Evolutionary conservation across 2,113 vertebrate species (phyloP), one percentile per base, ranked within the genome.

Genomic region (Microcebus griseorufus): DNA sequence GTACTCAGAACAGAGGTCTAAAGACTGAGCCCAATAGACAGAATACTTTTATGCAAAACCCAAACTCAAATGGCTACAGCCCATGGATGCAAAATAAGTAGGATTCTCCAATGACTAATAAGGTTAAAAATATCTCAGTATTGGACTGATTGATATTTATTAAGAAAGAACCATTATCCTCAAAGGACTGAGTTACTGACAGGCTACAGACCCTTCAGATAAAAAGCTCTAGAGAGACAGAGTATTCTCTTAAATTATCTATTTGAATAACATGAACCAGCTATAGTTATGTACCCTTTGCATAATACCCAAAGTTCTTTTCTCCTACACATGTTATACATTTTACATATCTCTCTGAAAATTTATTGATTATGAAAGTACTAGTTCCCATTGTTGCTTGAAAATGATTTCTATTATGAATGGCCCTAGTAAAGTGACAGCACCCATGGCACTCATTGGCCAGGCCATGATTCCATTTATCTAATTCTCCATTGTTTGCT

Each of bases 41-140:
- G 78, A 96, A 94, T 95, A n/a, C 11, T 58, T 91, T 90, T 51
- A 80, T 69, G 5, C 11, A 79, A 83, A 96, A 83, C 55, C 13
- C 34, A 75, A 80, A 94, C 76, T 85, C 53, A 96, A 87, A 94
- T 90, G 37, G 14, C 51, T 96, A 16, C 14, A 83, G n/a, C 17
- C 42, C 17, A 32, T 13, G 18, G 18, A n/a, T n/a, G 32, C 48
- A 18, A 70, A 22, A 45, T 12, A 84, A 90, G 55, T 79, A 18
- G 32, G 32, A 79, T 90, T 70, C 79, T 81, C 27, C 2, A 69
- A 48, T 76, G 65, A 86, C 37, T 90, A 69, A 17, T 10, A 90
- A 72, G 9, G 22, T 75, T 88, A 39, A 76, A 93, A 89, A 45
- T 23, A 64, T 5, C 37, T 90, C 58, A 55, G 11, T 81, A 34